These are phyloP conservation scores for Acanthoscelides obtectus DNA, from an alignment of 2,888 invertebrate species.

Conservation along the genomic window DNA sequence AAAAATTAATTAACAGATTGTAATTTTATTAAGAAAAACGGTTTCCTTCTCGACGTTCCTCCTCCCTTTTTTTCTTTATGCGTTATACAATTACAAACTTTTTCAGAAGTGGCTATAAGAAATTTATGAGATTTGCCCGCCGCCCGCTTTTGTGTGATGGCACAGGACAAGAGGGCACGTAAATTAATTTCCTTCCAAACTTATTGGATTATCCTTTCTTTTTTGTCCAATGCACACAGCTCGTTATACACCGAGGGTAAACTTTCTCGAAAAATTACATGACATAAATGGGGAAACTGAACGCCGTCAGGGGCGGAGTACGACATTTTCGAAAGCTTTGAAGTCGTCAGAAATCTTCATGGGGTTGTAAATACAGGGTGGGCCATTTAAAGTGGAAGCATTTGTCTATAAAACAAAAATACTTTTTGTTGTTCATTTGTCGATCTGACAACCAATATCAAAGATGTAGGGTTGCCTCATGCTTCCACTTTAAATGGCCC, in stretches of 20 bases:
- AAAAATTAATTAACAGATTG: not conserved
- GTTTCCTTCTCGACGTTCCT: not conserved
- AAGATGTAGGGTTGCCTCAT: no score
- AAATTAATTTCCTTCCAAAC: not conserved
- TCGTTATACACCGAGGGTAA: not conserved
- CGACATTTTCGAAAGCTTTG: not conserved
- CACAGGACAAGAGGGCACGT: not conserved
- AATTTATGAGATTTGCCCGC: conserved; percentile 1
- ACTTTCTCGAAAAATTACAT: not conserved
- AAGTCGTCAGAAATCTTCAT: no score
- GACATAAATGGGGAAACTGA: not conserved
- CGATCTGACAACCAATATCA: no score
- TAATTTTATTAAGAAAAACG: not conserved
- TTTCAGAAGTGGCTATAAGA: not conserved
- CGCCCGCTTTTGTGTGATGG: not conserved
- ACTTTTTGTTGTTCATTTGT: no score
- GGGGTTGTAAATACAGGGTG: no score
- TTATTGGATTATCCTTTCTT: not conserved
- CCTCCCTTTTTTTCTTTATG: not conserved
- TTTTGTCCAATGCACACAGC: not conserved
- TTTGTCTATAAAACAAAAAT: no score
- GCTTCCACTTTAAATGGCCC: no score
- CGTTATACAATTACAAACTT: not conserved
- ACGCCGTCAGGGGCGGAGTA: not conserved
- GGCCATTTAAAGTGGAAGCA: no score